Conservation (phyloP, 2,888 invertebrate genomes). For the Leucophenga maculata region DNA sequence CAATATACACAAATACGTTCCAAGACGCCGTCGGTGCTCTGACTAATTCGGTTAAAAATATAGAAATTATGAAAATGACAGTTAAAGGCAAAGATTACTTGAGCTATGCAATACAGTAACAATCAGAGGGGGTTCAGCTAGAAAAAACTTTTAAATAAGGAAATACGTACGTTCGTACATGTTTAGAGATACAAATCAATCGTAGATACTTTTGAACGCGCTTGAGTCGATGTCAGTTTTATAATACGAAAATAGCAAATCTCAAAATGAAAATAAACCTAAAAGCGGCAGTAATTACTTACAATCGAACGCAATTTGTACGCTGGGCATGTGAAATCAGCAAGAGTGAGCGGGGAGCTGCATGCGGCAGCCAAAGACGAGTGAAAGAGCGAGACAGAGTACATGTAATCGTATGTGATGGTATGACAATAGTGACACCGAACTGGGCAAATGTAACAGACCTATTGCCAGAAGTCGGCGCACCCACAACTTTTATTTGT, state of each 20-base stretch:
- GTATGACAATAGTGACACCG: no score
- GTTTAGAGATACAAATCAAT: no score
- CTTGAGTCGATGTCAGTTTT: slow-evolving; percentile 63
- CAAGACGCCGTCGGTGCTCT: no score
- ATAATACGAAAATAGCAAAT: slow-evolving; percentile 66
- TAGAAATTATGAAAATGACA: slow-evolving; percentile 67
- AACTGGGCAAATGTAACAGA: no score
- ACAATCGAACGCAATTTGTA: slow-evolving; percentile 21
- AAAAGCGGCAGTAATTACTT: slow-evolving; percentile 29
- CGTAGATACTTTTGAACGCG: not conserved
- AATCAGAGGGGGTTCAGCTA: not conserved
- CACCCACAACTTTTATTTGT: no score
- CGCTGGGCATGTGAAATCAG: slow-evolving; percentile 12
- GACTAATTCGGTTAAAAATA: slow-evolving; percentile 59
- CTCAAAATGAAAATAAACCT: slow-evolving; percentile 61
- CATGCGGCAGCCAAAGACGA: not conserved
- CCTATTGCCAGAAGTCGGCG: no score
- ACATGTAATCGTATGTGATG: not conserved
- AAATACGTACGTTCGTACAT: no score
- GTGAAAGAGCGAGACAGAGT: not conserved
- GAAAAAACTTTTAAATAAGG: no score
- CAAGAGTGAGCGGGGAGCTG: slow-evolving; percentile 4
- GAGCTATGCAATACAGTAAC: slow-evolving; percentile 21
- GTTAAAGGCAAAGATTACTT: slow-evolving; percentile 60
- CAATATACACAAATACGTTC: not conserved